Evolutionary conservation across 2,113 vertebrate species (phyloP).

Genomic region (Numenius arquata): DNA sequence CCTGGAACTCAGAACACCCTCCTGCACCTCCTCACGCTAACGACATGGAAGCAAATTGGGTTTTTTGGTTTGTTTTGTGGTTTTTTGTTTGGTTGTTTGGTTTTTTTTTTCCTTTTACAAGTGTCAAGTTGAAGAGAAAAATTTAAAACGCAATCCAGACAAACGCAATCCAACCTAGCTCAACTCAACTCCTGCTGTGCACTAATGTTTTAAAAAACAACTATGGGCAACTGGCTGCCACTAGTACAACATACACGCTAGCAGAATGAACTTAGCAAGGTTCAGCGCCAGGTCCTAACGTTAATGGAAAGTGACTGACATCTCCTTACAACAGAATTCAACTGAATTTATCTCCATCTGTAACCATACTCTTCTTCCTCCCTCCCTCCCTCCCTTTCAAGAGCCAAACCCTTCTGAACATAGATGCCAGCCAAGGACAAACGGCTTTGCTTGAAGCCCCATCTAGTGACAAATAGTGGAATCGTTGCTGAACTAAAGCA

Average conservation of each 20-base stretch:
- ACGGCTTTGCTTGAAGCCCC: slow-evolving; percentile 1
- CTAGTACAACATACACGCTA: neutral
- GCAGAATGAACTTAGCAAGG: neutral
- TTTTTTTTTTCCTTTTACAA: neutral
- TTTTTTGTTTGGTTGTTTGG: too few species aligned
- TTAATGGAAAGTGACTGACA: neutral
- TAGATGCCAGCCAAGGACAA: neutral
- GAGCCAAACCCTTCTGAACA: neutral
- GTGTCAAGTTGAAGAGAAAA: neutral
- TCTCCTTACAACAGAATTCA: neutral
- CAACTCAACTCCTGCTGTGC: neutral
- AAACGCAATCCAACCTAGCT: neutral
- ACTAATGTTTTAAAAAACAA: neutral
- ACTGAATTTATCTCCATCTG: neutral
- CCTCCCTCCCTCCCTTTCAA: neutral
- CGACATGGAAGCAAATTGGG: neutral
- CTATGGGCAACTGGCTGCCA: neutral
- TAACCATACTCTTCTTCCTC: neutral
- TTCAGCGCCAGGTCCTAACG: neutral
- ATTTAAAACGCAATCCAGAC: neutral
- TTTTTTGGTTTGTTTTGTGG: neutral
- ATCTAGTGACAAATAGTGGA: slow-evolving; percentile 2
- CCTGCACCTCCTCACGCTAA: neutral
- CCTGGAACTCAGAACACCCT: neutral
- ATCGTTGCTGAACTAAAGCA: neutral